A percentile compares a stretch with the other conserved stretches of the same genome.
phyloP scores from a whole-genome alignment of 2,888 invertebrate genomes.

The Apocheima hispidaria region DNA sequence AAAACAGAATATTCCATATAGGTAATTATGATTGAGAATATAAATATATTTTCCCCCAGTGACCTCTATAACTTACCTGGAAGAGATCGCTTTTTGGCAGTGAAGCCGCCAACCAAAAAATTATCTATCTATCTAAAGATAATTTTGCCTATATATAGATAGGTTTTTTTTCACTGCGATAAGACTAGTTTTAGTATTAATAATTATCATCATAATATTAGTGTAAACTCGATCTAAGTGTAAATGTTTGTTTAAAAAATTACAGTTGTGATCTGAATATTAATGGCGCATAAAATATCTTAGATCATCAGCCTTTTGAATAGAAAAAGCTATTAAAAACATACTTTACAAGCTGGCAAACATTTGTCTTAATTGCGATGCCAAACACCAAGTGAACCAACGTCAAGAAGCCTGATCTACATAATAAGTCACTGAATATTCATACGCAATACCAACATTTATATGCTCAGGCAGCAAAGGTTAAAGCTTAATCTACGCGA shows the following conservation, averaged over 20 bases:
- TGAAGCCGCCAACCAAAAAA: no score
- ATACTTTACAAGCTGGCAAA: constrained; percentile 15
- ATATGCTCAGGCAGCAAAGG: constrained; percentile 37
- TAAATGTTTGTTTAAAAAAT: background rate
- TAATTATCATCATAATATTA: no score
- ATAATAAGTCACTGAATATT: constrained; percentile 44
- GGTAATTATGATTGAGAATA: no score
- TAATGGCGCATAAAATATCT: background rate
- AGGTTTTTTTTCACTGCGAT: no score
- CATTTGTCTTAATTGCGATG: constrained; percentile 4
- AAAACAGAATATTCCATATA: background rate
- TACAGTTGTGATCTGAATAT: background rate
- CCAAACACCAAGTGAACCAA: constrained; percentile 17
- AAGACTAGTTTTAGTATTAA: no score
- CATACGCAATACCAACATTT: constrained; percentile 40
- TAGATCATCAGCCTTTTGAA: background rate
- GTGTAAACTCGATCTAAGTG: no score
- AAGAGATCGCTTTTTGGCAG: no score
- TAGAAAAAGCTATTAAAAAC: constrained; percentile 9
- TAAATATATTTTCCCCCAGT: no score
- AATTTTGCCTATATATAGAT: no score
- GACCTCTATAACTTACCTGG: no score
- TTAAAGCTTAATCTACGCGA: constrained; percentile 45
- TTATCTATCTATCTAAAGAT: no score
- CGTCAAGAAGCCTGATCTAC: constrained; percentile 31